These are phyloP conservation scores for Nyctibius bracteatus DNA, from an alignment of 2,113 vertebrate species.

Conservation along the genomic window DNA sequence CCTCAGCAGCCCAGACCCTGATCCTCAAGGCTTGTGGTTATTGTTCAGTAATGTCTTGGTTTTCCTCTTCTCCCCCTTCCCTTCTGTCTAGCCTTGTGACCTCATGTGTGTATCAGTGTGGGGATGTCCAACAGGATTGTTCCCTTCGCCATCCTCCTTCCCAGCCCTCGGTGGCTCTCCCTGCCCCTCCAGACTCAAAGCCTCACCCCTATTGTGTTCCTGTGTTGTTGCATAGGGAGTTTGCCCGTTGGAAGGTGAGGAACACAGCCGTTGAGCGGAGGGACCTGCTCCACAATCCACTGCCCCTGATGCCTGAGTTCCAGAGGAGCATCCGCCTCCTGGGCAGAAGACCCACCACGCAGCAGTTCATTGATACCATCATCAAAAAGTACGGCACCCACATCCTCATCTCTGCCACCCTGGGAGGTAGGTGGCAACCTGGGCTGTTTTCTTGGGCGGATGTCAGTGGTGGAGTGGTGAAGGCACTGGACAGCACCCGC, in stretches of 20 bases:
- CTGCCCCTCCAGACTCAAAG: neutral
- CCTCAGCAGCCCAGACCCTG: neutral
- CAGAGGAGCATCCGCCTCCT: conserved; percentile 94
- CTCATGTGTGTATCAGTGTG: neutral
- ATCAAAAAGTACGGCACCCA: conserved; percentile 99
- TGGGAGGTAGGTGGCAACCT: conserved; percentile 86
- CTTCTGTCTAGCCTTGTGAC: neutral
- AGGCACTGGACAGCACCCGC: neutral
- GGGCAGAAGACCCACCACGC: conserved; percentile 93
- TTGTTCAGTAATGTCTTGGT: neutral
- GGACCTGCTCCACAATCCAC: conserved; percentile 91
- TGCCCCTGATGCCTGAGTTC: conserved; percentile 98
- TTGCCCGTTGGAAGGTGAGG: conserved; percentile 99
- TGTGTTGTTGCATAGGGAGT: conserved; percentile 82
- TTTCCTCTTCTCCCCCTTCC: neutral
- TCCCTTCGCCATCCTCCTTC: neutral
- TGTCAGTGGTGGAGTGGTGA: neutral
- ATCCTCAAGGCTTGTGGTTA: neutral
- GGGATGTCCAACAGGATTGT: neutral
- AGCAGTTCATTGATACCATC: conserved; percentile 99
- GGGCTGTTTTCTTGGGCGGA: rapidly evolving
- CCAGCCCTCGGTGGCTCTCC: rapidly evolving
- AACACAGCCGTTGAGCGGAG: conserved; percentile 96
- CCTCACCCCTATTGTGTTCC: conserved; percentile 20
- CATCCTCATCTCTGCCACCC: conserved; percentile 96